phyloP scores from a whole-genome alignment of 2,888 invertebrate species.

The Drosophila gaucha region DNA sequence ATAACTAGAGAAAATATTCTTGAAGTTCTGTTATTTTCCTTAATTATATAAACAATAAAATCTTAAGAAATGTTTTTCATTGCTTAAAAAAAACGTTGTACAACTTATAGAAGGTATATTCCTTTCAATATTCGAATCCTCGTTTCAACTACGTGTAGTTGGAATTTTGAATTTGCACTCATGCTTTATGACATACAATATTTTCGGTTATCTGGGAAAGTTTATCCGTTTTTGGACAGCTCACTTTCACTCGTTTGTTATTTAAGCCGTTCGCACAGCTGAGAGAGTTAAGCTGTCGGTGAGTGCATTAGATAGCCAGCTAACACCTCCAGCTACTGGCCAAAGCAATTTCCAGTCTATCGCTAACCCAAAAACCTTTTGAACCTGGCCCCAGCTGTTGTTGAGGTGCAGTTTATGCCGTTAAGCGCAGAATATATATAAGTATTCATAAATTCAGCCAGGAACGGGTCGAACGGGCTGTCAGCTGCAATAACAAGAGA shows the following conservation, averaged over 20 bases:
- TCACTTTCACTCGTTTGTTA: conserved; percentile 36
- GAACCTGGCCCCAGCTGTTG: conserved; percentile 39
- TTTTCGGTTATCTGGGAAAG: conserved; percentile 20
- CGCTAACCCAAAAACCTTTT: conserved; percentile 69
- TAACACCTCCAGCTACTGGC: conserved; percentile 49
- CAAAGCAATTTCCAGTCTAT: conserved; percentile 57
- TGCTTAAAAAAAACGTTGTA: no score
- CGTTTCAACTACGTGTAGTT: background rate
- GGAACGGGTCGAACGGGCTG: conserved; percentile 34
- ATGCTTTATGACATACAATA: background rate
- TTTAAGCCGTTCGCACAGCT: conserved; percentile 8
- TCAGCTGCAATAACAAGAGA: conserved; percentile 30
- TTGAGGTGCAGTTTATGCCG: conserved; percentile 44
- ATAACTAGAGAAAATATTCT: no score
- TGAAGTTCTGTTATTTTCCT: no score
- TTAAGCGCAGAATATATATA: conserved; percentile 28
- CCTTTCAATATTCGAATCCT: background rate
- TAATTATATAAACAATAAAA: no score
- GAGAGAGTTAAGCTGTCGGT: conserved; percentile 19
- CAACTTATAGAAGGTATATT: no score
- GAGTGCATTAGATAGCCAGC: conserved; percentile 32
- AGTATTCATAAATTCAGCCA: conserved; percentile 66
- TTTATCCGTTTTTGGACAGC: conserved; percentile 11
- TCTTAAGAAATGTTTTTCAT: no score
- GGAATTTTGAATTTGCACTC: background rate